Percentiles rank a stretch among this genome's conserved stretches.
Conservation (phyloP, 2,113 vertebrate species). For the Pachypanchax playfairii region DNA sequence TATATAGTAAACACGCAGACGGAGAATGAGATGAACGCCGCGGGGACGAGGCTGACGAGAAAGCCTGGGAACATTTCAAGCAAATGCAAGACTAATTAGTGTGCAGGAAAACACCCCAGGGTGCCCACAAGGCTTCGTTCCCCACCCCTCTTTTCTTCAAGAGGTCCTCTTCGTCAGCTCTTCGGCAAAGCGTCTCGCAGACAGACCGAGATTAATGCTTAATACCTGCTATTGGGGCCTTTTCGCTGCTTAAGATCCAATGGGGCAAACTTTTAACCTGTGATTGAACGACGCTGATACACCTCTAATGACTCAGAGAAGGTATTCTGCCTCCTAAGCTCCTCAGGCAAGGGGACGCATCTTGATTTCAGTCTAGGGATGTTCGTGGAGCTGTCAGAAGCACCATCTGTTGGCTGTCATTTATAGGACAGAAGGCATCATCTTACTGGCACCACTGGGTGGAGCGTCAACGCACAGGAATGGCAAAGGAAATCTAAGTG, state of each 20-base stretch:
- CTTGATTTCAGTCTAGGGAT: conserved; percentile 44
- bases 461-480: conserved; percentile 22
- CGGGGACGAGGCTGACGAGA: conserved; percentile 37
- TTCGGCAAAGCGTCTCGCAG: conserved; percentile 41
- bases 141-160: conserved; percentile 19
- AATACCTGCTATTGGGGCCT: conserved; percentile 23
- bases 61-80: conserved; percentile 52
- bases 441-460: conserved; percentile 43
- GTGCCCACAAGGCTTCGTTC: conserved; percentile 40
- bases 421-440: conserved; percentile 26
- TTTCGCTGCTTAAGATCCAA: conserved; percentile 25
- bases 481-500: conserved; percentile 45
- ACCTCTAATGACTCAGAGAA: conserved; percentile 51
- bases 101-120: conserved; percentile 58
- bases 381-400: conserved; percentile 46
- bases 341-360: conserved; percentile 29
- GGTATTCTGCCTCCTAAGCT: conserved; percentile 27
- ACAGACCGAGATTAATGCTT: conserved; percentile 57
- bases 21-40: conserved; percentile 33
- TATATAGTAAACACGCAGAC: conserved; percentile 40
- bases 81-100: conserved; percentile 66
- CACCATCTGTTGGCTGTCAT: conserved; percentile 54
- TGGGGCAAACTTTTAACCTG: conserved; percentile 58
- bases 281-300: conserved; percentile 53
- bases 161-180: conserved; percentile 47